phyloP scores from a whole-genome alignment of 2,797 vertebrate genomes.

The Psittacula echo region DNA sequence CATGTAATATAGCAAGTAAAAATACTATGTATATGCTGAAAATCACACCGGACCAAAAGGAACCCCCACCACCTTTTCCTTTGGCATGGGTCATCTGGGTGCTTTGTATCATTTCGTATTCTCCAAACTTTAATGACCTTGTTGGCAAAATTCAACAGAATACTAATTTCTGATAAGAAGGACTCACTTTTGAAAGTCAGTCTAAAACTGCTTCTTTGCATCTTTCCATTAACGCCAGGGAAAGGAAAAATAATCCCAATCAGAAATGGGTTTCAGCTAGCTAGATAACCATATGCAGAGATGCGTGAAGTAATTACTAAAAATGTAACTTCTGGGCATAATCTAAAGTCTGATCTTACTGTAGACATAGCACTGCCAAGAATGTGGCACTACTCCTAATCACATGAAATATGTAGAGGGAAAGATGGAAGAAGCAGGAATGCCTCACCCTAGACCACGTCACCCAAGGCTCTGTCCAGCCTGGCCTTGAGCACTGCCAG shows the following conservation, averaged over 20 bases:
- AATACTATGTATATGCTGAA: neutral
- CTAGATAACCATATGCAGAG: neutral
- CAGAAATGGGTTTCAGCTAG: neutral
- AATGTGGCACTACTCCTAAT: neutral
- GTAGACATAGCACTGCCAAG: neutral
- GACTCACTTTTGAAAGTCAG: neutral
- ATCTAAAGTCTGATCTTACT: neutral
- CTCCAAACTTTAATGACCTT: neutral
- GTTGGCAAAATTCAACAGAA: neutral
- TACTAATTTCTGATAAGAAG: neutral
- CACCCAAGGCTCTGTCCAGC: neutral
- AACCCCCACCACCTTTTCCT: neutral
- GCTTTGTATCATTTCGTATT: neutral
- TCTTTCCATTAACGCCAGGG: neutral
- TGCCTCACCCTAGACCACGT: neutral
- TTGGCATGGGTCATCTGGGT: neutral
- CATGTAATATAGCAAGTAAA: neutral
- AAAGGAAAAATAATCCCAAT: neutral
- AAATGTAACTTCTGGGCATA: neutral
- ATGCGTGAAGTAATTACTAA: neutral
- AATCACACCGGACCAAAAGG: neutral
- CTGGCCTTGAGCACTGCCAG: neutral
- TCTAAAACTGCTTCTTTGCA: neutral
- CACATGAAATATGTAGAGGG: neutral
- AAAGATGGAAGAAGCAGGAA: neutral